These are phyloP conservation scores for Embiotoca jacksoni DNA, from an alignment of 2,113 vertebrate species.

Conservation along the genomic window DNA sequence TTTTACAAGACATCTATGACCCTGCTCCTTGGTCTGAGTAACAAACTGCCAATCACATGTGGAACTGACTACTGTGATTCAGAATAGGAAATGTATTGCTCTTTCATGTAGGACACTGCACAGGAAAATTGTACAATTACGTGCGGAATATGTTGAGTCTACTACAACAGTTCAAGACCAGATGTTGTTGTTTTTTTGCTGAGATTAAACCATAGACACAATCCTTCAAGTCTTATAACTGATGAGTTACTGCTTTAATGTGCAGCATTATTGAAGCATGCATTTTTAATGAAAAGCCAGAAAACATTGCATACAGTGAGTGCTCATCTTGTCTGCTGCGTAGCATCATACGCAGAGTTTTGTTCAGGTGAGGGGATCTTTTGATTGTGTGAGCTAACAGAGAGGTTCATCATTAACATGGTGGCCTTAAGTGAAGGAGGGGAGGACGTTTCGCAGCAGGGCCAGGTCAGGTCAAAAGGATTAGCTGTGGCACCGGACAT, in stretches of 20 bases:
- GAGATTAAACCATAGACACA: neutral
- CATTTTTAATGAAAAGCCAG: neutral
- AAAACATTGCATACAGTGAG: neutral
- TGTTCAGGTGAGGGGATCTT: slow-evolving; percentile 12
- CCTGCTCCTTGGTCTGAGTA: neutral
- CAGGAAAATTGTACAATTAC: neutral
- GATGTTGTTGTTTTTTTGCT: no score
- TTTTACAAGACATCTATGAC: neutral
- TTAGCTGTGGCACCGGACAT: slow-evolving; percentile 78
- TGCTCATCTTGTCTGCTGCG: no score
- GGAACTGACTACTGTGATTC: neutral
- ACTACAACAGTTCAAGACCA: no score
- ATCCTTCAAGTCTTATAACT: neutral
- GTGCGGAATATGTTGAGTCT: no score
- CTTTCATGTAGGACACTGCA: neutral
- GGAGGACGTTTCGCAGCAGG: slow-evolving; percentile 71
- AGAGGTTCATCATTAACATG: slow-evolving; percentile 60
- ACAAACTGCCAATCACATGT: neutral
- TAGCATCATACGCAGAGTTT: neutral
- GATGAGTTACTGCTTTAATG: neutral
- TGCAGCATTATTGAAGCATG: neutral
- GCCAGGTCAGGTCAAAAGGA: slow-evolving; percentile 78
- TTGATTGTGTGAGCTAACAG: slow-evolving; percentile 30
- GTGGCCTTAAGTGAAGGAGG: slow-evolving; percentile 50
- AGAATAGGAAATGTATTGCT: no score